phyloP scores from a whole-genome alignment of 2,113 vertebrate species.

The Eulacestoma nigropectus region DNA sequence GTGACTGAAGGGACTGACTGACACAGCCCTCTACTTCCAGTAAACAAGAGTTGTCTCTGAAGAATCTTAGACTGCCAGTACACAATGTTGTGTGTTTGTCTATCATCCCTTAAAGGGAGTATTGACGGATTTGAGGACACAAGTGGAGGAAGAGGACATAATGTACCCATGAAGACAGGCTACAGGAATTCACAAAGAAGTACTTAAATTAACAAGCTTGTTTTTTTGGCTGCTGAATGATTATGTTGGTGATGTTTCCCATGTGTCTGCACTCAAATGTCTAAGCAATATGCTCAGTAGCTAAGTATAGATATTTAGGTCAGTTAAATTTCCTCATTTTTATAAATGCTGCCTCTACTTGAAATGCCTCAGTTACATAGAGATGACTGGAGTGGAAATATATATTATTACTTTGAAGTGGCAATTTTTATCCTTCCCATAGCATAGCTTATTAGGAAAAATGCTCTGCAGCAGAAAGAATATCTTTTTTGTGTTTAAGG shows the following conservation, averaged over 20 bases:
- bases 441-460: background rate
- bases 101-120: background rate
- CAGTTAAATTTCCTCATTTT: background rate
- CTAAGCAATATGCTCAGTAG: background rate
- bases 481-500: background rate
- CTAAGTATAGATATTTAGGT: background rate
- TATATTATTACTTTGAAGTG: background rate
- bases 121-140: background rate
- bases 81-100: background rate
- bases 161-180: background rate
- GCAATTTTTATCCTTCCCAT: background rate
- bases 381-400: background rate
- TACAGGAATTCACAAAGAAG: background rate
- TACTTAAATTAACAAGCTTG: background rate
- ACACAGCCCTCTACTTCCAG: background rate
- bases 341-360: background rate
- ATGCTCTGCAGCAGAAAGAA: background rate
- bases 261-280: background rate
- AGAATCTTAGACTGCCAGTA: background rate
- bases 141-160: background rate
- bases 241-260: background rate
- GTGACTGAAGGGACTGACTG: background rate
- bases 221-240: background rate
- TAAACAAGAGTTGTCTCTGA: background rate
- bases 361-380: background rate